phyloP scores from a whole-genome alignment of 2,888 invertebrate genomes.

The Lasioglossum leucozonium region DNA sequence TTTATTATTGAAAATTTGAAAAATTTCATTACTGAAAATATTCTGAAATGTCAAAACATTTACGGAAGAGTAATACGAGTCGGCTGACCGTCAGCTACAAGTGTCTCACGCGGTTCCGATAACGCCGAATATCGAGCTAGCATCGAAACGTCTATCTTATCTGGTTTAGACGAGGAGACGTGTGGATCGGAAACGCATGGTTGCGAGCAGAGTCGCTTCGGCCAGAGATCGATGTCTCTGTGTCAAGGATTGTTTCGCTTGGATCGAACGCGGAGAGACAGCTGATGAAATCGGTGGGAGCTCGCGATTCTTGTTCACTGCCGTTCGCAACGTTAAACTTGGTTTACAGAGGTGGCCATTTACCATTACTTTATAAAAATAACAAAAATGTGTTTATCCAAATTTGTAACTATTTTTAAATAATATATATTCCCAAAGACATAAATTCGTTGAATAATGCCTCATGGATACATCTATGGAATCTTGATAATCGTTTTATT shows the following conservation, averaged over 20 bases:
- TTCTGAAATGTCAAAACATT: not conserved
- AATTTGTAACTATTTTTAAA: no score
- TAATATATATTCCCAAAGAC: not conserved
- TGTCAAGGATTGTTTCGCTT: constrained; percentile 38
- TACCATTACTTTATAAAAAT: not conserved
- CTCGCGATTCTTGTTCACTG: not conserved
- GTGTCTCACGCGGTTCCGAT: not conserved
- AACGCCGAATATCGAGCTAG: not conserved
- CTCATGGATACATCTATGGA: not conserved
- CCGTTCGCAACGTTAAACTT: not conserved
- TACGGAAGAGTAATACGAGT: not conserved
- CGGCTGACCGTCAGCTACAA: not conserved
- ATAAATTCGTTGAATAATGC: not conserved
- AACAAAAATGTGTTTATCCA: no score
- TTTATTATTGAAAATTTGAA: no score
- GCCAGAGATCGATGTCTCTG: constrained; percentile 27
- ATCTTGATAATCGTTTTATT: no score
- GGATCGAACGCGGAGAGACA: not conserved
- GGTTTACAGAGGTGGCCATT: not conserved
- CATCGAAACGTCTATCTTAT: constrained; percentile 1
- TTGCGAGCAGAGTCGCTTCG: not conserved
- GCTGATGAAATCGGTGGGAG: constrained; percentile 2
- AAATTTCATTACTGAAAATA: no score
- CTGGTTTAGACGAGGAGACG: not conserved
- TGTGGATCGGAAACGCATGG: constrained; percentile 3